Percentiles rank a stretch among this genome's conserved stretches.
Evolutionary conservation across 2,797 vertebrate species (phyloP).

Genomic region (Prionace glauca): DNA sequence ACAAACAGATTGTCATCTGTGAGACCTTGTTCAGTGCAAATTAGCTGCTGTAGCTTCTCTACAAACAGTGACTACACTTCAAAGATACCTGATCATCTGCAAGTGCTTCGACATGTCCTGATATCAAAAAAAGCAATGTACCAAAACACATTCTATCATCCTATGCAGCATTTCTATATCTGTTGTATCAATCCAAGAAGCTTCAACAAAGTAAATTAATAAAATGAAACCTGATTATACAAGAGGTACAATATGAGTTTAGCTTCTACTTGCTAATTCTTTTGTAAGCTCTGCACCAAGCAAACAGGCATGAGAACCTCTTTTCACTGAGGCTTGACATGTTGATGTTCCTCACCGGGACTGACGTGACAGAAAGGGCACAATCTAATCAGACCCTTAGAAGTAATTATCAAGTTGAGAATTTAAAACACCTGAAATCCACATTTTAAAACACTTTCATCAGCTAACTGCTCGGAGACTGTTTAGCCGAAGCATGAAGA

Average conservation of each 20-base stretch:
- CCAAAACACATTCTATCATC: background rate
- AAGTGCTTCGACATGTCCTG: background rate
- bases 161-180: background rate
- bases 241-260: background rate
- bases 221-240: background rate
- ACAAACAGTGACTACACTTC: background rate
- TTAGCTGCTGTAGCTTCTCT: background rate
- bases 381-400: background rate
- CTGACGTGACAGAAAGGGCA: slow-evolving; percentile 2
- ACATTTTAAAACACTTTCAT: background rate
- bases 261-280: background rate
- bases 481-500: background rate
- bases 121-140: background rate
- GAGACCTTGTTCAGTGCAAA: background rate
- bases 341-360: background rate
- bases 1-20: background rate
- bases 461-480: background rate
- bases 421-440: background rate
- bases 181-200: background rate
- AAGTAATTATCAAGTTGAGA: slow-evolving; percentile 25
- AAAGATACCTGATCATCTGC: background rate
- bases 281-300: background rate
- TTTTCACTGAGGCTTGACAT: background rate
- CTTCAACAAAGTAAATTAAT: background rate
- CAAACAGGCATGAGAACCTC: background rate